Evolutionary conservation across 2,113 vertebrate genomes (phyloP).

Genomic region (Microtus oregoni): DNA sequence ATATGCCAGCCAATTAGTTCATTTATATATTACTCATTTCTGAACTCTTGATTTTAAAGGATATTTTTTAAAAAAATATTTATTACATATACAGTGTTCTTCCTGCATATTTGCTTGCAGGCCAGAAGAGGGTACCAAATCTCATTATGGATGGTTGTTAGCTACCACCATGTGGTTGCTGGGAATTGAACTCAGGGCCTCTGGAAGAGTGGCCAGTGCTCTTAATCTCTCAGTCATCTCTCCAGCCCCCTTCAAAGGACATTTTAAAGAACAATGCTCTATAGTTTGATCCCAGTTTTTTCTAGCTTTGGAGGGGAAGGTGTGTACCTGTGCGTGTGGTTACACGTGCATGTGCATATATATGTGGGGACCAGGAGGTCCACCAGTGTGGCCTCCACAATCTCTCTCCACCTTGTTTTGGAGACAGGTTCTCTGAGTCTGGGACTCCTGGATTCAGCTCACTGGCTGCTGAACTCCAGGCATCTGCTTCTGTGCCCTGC

Average conservation of each 20-base stretch:
- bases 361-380: neutral
- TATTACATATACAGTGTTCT: too few species aligned
- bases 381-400: neutral
- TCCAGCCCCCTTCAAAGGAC: neutral
- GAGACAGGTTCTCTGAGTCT: neutral
- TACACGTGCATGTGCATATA: neutral
- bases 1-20: neutral
- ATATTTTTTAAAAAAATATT: neutral
- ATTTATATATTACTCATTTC: constrained; percentile 30
- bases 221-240: too few species aligned
- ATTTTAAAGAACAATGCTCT: neutral
- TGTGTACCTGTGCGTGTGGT: too few species aligned
- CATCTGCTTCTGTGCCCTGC: neutral
- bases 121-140: too few species aligned
- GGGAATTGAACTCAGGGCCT: too few species aligned
- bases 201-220: too few species aligned
- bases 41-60: constrained; percentile 41
- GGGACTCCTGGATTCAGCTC: neutral
- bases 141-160: too few species aligned
- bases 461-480: neutral
- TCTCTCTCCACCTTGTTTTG: neutral
- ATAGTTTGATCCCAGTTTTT: neutral
- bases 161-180: too few species aligned
- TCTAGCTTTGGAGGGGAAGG: neutral
- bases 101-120: too few species aligned